phyloP scores from a whole-genome alignment of 2,113 vertebrate genomes.

The Barnardius zonarius region DNA sequence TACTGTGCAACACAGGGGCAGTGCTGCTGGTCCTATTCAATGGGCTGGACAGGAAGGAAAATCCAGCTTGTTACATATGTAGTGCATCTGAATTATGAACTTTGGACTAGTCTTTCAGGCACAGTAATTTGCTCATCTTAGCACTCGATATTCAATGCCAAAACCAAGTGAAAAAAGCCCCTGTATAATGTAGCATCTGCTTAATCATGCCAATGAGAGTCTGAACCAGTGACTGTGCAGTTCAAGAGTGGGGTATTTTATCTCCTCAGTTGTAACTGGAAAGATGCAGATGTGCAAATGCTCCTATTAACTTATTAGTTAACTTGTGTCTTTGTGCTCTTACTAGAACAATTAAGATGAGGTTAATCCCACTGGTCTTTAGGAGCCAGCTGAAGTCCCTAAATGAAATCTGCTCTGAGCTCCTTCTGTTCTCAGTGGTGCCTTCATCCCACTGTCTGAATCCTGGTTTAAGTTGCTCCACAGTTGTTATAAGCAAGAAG shows the following conservation, averaged over 20 bases:
- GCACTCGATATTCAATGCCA: not conserved
- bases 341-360: not conserved
- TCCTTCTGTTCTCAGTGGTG: not conserved
- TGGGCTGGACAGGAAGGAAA: not conserved
- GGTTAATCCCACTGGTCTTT: not conserved
- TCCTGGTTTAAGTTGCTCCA: not conserved
- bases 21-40: not conserved
- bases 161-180: not conserved
- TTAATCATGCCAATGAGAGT: not conserved
- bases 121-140: not conserved
- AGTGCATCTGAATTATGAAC: not conserved
- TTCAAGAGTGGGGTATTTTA: accelerated
- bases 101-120: not conserved
- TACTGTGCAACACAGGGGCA: not conserved
- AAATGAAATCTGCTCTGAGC: not conserved
- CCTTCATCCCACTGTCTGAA: not conserved
- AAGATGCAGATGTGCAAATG: not conserved
- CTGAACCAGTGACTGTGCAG: not conserved
- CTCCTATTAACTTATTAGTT: not conserved
- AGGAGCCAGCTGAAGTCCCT: not conserved
- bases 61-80: not conserved
- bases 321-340: not conserved
- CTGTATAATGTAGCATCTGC: not conserved
- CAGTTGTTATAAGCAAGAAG: not conserved
- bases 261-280: not conserved